These are phyloP conservation scores for Lasiurus cinereus DNA, from an alignment of 2,113 vertebrate species.

Conservation along the genomic window DNA sequence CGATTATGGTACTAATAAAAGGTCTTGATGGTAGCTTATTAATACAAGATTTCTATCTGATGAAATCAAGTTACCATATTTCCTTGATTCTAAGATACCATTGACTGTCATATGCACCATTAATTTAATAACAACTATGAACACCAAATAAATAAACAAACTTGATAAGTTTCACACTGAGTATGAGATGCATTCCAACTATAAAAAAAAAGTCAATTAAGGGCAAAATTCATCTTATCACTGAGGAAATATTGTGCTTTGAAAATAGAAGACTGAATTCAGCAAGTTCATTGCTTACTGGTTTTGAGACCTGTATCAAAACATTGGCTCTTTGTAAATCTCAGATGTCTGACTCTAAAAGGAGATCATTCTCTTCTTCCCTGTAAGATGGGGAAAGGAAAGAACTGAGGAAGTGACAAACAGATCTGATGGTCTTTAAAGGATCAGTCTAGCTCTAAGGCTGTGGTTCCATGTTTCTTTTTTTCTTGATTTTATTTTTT, in stretches of 20 bases:
- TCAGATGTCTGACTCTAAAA: not conserved
- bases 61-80: not conserved
- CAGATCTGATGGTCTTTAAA: not conserved
- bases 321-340: not conserved
- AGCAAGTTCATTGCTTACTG: not conserved
- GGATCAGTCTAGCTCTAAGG: not conserved
- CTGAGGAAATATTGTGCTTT: slow-evolving; percentile 40
- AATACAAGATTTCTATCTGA: slow-evolving; percentile 20
- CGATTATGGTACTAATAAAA: not conserved
- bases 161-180: not conserved
- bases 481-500: not conserved
- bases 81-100: slow-evolving; percentile 31
- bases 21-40: not conserved
- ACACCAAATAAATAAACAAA: slow-evolving; percentile 17
- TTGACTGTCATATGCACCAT: not conserved
- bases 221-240: not conserved
- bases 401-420: not conserved
- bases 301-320: not conserved
- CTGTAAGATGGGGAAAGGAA: not conserved
- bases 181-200: not conserved
- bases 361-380: not conserved
- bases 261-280: slow-evolving; percentile 4
- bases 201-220: slow-evolving; percentile 4
- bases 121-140: slow-evolving; percentile 41
- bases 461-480: not conserved